Conservation (phyloP, 2,888 invertebrate species). For the Pristionchus japonicus region DNA sequence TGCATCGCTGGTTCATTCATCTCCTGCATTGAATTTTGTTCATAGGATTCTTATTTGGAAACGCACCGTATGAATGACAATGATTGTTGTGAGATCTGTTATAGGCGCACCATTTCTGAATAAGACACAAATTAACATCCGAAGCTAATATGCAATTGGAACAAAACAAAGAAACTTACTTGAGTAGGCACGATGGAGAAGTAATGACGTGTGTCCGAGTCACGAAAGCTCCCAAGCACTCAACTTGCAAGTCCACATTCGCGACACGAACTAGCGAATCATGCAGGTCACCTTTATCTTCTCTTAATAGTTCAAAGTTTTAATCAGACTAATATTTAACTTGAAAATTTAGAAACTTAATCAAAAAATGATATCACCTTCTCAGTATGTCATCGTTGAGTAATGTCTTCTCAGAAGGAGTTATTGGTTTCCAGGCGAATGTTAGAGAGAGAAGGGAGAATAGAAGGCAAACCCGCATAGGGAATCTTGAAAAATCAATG, state of each 20-base stretch:
- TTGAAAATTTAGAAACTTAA: background rate
- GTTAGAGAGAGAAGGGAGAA: background rate
- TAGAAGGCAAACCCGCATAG: background rate
- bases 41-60: background rate
- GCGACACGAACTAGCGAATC: background rate
- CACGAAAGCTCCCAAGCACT: background rate
- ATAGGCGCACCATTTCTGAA: background rate
- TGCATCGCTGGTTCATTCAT: background rate
- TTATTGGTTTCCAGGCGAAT: background rate
- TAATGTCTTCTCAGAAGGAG: background rate
- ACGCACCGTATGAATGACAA: background rate
- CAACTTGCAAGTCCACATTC: background rate
- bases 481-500: background rate
- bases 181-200: background rate
- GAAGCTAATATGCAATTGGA: too few relatives aligned
- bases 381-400: too few relatives aligned
- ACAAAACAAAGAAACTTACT: background rate
- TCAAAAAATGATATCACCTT: too few relatives aligned
- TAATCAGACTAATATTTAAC: background rate
- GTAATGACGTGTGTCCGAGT: background rate
- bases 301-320: too few relatives aligned
- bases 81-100: background rate
- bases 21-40: background rate
- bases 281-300: too few relatives aligned
- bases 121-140: too few relatives aligned